These are phyloP conservation scores for Drosophila prostipennis DNA, from an alignment of 2,888 invertebrate species.

Conservation along the genomic window DNA sequence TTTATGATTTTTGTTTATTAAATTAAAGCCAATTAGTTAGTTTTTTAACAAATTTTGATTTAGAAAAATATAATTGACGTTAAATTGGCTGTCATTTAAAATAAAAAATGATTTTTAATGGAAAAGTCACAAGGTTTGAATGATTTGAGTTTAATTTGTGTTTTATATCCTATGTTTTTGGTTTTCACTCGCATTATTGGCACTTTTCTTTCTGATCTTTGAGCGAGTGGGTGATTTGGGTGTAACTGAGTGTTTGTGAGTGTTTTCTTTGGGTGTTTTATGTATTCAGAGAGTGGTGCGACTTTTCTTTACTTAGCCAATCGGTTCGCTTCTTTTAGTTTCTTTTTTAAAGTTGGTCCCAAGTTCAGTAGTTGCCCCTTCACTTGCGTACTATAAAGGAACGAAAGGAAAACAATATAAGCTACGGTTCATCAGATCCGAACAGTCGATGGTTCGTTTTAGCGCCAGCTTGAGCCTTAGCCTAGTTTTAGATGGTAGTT, in stretches of 20 bases:
- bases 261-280: conserved; percentile 14
- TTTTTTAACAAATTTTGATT: no score
- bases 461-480: conserved; percentile 37
- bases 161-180: background rate
- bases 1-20: no score
- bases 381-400: conserved; percentile 73
- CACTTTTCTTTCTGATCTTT: conserved; percentile 44
- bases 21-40: no score
- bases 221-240: conserved; percentile 20
- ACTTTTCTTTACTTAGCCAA: conserved; percentile 67
- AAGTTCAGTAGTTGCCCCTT: conserved; percentile 49
- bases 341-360: conserved; percentile 45
- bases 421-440: conserved; percentile 30
- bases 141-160: conserved; percentile 34
- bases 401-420: conserved; percentile 40
- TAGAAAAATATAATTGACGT: background rate
- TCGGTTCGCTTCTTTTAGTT: conserved; percentile 43
- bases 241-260: conserved; percentile 25
- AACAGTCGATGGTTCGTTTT: conserved; percentile 29
- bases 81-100: conserved; percentile 17
- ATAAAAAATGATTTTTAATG: conserved; percentile 3
- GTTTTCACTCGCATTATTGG: conserved; percentile 60
- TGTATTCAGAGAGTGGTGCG: conserved; percentile 37
- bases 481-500: conserved; percentile 18
- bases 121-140: conserved; percentile 1